Conservation (phyloP, 2,888 invertebrate genomes). For the Chloroclystis v-ata region DNA sequence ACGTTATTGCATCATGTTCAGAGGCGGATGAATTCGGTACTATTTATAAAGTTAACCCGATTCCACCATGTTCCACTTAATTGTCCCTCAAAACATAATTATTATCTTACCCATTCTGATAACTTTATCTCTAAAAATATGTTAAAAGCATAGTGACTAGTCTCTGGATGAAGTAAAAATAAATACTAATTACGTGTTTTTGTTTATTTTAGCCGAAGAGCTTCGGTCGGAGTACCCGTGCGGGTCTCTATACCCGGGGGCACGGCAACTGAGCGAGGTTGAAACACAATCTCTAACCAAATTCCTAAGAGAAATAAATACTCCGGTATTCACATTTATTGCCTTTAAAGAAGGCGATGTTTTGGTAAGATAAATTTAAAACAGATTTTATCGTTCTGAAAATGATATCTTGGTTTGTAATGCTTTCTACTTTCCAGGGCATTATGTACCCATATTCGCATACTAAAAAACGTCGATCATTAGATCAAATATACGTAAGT, state of each 20-base stretch:
- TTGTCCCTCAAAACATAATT: too few species aligned
- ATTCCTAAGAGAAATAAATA: conserved; percentile 45
- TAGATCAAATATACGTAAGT: conserved; percentile 62
- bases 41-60: too few species aligned
- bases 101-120: too few species aligned
- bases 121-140: too few species aligned
- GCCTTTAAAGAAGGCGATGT: conserved; percentile 68
- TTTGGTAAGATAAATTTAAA: conserved; percentile 41
- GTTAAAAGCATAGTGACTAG: neutral
- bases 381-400: too few species aligned
- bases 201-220: conserved; percentile 51
- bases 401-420: too few species aligned
- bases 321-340: conserved; percentile 51
- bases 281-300: conserved; percentile 60
- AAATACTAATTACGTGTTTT: too few species aligned
- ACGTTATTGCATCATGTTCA: too few species aligned
- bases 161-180: too few species aligned
- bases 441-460: conserved; percentile 71
- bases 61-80: too few species aligned
- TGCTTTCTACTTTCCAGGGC: conserved; percentile 44
- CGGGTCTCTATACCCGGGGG: conserved; percentile 57
- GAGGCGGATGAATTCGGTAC: too few species aligned
- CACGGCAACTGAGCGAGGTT: conserved; percentile 62
- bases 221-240: conserved; percentile 61
- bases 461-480: conserved; percentile 58